phyloP scores from a whole-genome alignment of 2,888 invertebrate genomes.

The Macrosiphum euphorbiae region DNA sequence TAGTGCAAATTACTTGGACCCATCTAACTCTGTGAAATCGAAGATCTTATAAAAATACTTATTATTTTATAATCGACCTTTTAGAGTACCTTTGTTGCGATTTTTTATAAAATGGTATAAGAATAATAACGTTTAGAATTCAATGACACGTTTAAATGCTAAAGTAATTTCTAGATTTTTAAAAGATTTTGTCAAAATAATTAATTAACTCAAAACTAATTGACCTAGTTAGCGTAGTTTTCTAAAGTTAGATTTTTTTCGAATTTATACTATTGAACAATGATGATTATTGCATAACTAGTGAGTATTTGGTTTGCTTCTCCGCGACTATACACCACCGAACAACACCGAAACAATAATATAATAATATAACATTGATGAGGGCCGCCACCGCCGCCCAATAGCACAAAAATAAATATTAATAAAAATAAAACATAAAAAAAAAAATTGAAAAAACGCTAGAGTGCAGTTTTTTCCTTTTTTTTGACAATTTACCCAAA shows the following conservation, averaged over 20 bases:
- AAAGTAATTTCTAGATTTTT: not conserved
- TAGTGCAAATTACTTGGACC: not conserved
- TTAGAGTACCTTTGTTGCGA: not conserved
- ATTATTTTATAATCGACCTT: not conserved
- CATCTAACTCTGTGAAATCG: not conserved
- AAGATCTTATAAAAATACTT: not conserved
- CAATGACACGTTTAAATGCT: not conserved
- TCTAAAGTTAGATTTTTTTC: not conserved
- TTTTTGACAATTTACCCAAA: constrained; percentile 65
- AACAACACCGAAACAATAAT: not conserved
- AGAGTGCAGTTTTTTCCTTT: not conserved
- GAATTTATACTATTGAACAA: not conserved
- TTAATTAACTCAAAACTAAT: not conserved
- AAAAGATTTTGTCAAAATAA: not conserved
- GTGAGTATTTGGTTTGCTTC: not conserved
- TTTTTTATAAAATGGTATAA: not conserved
- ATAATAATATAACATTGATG: not conserved
- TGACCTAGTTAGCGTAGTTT: not conserved
- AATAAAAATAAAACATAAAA: constrained; percentile 1
- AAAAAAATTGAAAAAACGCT: constrained; percentile 4
- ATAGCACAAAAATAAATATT: not conserved
- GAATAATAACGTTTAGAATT: not conserved
- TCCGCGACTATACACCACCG: not conserved
- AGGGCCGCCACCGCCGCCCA: not conserved
- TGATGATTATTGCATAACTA: not conserved